Evolutionary conservation across 2,888 invertebrate species (phyloP).

Genomic region (Vandiemenella viatica): DNA sequence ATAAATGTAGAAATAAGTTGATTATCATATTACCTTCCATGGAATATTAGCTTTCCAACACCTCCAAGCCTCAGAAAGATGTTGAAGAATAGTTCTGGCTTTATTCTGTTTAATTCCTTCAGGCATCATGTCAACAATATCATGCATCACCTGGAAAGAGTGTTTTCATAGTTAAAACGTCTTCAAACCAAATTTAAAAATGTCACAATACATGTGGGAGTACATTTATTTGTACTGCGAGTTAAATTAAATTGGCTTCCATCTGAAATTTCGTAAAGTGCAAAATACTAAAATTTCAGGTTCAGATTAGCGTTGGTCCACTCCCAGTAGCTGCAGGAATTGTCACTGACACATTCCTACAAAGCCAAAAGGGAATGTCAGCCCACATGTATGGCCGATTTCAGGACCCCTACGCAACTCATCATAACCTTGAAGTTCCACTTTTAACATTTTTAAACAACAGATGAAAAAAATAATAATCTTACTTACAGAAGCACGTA

Average conservation of each 20-base stretch:
- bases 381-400: conserved; percentile 22
- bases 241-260: no score
- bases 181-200: no score
- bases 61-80: conserved; percentile 97
- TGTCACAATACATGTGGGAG: no score
- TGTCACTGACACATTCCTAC: not conserved
- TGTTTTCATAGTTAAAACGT: not conserved
- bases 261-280: no score
- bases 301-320: conserved; percentile 11
- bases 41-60: conserved; percentile 99
- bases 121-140: conserved; percentile 99
- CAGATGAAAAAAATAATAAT: not conserved
- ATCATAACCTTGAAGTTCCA: conserved; percentile 18
- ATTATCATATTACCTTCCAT: no score
- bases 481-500: conserved; percentile 92
- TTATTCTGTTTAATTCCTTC: conserved; percentile 99
- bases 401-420: conserved; percentile 24
- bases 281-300: no score
- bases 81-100: conserved; percentile 95
- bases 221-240: no score
- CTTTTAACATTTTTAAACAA: not conserved
- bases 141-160: conserved; percentile 43
- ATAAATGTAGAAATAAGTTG: no score
- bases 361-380: conserved; percentile 16
- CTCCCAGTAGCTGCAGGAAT: not conserved